Conservation (phyloP, 2,113 vertebrate species). For the Bos taurus region DNA sequence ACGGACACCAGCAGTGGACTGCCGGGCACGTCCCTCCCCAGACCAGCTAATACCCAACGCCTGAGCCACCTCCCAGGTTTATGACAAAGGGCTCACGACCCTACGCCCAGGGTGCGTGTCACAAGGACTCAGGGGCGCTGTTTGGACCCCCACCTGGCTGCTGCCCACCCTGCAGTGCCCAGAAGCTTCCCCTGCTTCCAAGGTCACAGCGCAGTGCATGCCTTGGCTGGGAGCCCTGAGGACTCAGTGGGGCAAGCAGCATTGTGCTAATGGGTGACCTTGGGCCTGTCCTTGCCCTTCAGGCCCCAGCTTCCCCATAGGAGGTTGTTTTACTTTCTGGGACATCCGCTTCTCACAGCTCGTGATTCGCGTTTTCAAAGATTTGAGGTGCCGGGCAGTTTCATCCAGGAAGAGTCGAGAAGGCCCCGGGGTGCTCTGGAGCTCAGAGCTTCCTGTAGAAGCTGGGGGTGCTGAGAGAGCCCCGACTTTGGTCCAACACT, state of each 20-base stretch:
- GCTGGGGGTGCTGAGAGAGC: accelerated
- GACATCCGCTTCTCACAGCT: background rate
- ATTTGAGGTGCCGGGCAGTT: background rate
- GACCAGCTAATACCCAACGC: background rate
- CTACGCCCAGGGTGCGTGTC: accelerated
- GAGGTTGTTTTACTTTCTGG: background rate
- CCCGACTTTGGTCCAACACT: background rate
- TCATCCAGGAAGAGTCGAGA: background rate
- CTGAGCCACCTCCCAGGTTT: background rate
- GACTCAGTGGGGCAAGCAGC: background rate
- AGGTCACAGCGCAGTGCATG: background rate
- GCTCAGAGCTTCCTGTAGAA: background rate
- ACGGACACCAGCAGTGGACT: background rate
- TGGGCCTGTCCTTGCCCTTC: background rate
- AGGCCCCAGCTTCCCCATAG: accelerated
- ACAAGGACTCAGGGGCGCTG: background rate
- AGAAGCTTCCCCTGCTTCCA: background rate
- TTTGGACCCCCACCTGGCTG: background rate
- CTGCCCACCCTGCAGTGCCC: background rate
- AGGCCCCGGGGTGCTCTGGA: background rate
- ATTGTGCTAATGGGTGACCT: too few relatives aligned
- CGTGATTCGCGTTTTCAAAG: accelerated
- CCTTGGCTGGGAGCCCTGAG: accelerated
- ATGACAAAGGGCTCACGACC: background rate
- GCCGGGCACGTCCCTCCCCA: background rate